Conservation (phyloP, 2,113 vertebrate species). For the cattle (Bos taurus) region DNA sequence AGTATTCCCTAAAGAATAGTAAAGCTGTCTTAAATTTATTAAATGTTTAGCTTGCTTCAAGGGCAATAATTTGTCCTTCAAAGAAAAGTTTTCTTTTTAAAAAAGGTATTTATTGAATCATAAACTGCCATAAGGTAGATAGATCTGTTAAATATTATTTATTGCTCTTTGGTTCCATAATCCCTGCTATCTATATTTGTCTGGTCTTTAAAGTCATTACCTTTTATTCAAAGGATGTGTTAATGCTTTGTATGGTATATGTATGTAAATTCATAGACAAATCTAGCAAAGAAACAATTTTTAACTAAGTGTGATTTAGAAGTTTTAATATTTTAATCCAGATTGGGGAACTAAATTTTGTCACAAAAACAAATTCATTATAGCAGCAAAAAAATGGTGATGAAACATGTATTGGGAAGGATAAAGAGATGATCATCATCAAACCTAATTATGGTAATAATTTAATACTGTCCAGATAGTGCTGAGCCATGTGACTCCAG, state of each 20-base stretch:
- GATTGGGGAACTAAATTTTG: neutral
- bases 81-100: neutral
- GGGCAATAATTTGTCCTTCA: slow-evolving; percentile 12
- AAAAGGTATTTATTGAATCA: neutral
- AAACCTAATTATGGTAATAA: neutral
- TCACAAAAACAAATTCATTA: neutral
- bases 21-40: slow-evolving; percentile 51
- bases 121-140: neutral
- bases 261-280: neutral
- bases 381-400: neutral
- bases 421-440: neutral
- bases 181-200: neutral
- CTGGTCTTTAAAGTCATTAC: neutral
- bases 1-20: slow-evolving; percentile 34
- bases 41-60: slow-evolving; percentile 53
- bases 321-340: neutral
- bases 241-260: neutral
- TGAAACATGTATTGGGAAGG: neutral
- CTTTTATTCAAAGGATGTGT: neutral
- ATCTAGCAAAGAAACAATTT: neutral
- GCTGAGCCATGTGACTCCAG: neutral
- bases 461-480: neutral
- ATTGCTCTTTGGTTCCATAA: neutral
- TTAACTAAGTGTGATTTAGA: neutral
- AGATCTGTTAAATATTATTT: neutral